Percentiles rank a stretch among this genome's conserved stretches.
Evolutionary conservation across 2,797 vertebrate genomes (phyloP).

Genomic region (Rhinogobio ventralis): DNA sequence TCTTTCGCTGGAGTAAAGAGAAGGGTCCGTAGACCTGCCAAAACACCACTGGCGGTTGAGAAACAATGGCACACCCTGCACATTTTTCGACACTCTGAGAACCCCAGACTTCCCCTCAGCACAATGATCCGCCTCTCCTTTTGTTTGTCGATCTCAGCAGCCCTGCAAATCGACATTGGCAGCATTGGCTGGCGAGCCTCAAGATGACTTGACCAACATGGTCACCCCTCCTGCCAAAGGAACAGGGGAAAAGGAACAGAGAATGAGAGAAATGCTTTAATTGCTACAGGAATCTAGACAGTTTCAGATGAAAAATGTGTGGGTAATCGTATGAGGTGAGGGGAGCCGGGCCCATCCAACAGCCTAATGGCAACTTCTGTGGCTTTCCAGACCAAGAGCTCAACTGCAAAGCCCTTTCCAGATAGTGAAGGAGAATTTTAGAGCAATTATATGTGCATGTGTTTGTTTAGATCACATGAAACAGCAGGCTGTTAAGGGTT

Average conservation of each 20-base stretch:
- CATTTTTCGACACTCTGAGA: conserved; percentile 72
- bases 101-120: conserved; percentile 70
- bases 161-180: conserved; percentile 75
- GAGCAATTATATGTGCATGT: conserved; percentile 63
- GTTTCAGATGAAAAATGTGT: conserved; percentile 72
- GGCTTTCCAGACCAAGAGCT: conserved; percentile 62
- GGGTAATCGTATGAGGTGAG: conserved; percentile 69
- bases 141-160: conserved; percentile 77
- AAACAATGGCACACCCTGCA: conserved; percentile 82
- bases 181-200: conserved; percentile 73
- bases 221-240: conserved; percentile 70
- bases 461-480: conserved; percentile 60
- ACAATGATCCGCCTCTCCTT: conserved; percentile 74
- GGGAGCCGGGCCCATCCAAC: conserved; percentile 66
- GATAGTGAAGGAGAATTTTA: conserved; percentile 59
- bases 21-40: conserved; percentile 71
- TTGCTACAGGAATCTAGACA: conserved; percentile 76
- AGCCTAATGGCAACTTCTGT: conserved; percentile 69
- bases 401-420: conserved; percentile 45
- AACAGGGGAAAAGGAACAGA: conserved; percentile 66
- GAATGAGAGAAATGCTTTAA: conserved; percentile 78
- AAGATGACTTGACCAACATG: conserved; percentile 78
- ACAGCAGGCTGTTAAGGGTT: conserved; percentile 57
- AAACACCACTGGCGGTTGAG: conserved; percentile 71
- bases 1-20: conserved; percentile 66